A percentile compares a stretch with the other conserved stretches of the same genome.
Conservation (phyloP, 2,888 invertebrate species). For the Ophonus ardosiacus region DNA sequence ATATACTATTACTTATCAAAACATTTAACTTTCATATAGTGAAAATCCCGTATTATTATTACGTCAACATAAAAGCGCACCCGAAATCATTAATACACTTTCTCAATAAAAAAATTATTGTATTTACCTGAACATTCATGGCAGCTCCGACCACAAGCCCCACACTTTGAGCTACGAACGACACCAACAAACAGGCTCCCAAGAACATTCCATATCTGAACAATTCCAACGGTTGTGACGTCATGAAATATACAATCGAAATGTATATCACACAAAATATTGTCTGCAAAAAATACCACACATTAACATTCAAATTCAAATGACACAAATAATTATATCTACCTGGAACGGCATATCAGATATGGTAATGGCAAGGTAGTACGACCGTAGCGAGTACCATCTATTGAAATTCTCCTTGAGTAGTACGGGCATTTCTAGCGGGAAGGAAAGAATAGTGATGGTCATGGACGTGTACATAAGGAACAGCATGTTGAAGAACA, state of each 20-base stretch:
- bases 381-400: slow-evolving; percentile 96
- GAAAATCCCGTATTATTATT: too few species aligned
- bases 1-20: too few species aligned
- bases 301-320: slow-evolving; percentile 9
- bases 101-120: not conserved
- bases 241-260: slow-evolving; percentile 95
- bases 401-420: slow-evolving; percentile 97
- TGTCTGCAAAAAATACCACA: slow-evolving; percentile 80
- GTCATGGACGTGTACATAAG: slow-evolving; percentile 99
- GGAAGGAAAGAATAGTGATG: slow-evolving; percentile 98
- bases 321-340: slow-evolving; percentile 64
- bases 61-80: too few species aligned
- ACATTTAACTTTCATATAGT: too few species aligned
- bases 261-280: slow-evolving; percentile 96
- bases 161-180: slow-evolving; percentile 96
- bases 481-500: slow-evolving; percentile 99
- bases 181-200: slow-evolving; percentile 90
- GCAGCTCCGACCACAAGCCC: slow-evolving; percentile 97
- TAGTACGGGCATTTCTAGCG: slow-evolving; percentile 96
- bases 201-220: slow-evolving; percentile 93
- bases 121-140: slow-evolving; percentile 89
- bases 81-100: too few species aligned
- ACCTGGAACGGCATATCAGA: slow-evolving; percentile 99
- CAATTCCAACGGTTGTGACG: slow-evolving; percentile 92
- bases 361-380: slow-evolving; percentile 96